These are phyloP conservation scores for Ceratina calcarata DNA, from an alignment of 1,140 invertebrate species.

Conservation along the genomic window DNA sequence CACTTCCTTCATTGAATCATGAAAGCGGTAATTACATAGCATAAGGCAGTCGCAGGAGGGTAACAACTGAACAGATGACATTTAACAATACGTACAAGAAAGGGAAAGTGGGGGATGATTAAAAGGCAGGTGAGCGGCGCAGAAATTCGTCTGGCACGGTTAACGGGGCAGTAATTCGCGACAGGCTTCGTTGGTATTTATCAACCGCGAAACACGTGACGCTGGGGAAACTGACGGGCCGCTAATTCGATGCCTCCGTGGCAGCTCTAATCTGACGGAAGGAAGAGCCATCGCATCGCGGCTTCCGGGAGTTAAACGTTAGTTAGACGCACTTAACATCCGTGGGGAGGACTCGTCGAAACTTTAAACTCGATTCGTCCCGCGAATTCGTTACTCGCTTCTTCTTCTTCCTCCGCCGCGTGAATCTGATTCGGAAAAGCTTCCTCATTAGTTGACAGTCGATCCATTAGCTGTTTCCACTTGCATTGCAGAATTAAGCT, in stretches of 20 bases:
- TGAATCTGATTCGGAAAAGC: background rate
- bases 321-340: conserved; percentile 65
- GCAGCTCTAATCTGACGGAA: conserved; percentile 65
- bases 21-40: background rate
- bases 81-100: no score
- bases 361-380: conserved; percentile 64
- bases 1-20: no score
- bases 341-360: conserved; percentile 62
- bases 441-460: no score
- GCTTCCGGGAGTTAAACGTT: conserved; percentile 66
- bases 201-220: conserved; percentile 45
- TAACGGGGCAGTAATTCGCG: background rate
- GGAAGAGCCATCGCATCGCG: conserved; percentile 63
- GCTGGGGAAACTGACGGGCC: conserved; percentile 51
- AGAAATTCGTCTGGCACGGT: conserved; percentile 21
- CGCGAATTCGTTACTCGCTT: conserved; percentile 53
- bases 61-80: conserved; percentile 13
- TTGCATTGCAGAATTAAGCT: no score
- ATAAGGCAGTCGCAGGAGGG: background rate
- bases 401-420: background rate
- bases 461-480: no score
- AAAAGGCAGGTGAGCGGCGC: conserved; percentile 27
- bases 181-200: conserved; percentile 46
- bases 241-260: conserved; percentile 64
- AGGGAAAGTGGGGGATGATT: conserved; percentile 3